Base-by-base conservation (phyloP, 2,888 invertebrate species). In the Xestia rhomboidea region DNA sequence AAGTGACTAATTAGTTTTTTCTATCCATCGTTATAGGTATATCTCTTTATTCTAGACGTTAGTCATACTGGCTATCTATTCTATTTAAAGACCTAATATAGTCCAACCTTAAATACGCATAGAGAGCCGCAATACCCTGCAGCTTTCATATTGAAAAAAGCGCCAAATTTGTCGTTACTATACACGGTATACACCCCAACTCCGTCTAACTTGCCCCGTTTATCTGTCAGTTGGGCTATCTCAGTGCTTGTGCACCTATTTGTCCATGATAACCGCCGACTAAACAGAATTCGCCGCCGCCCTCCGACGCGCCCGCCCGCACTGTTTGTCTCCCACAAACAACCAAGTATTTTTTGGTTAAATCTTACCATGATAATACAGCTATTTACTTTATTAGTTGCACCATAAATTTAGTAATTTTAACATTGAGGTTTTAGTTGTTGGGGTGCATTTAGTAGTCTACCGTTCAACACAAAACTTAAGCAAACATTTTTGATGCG, bases 231-330 rank as follows among this genome's bases (percentile, higher is more conserved):
- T 79, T 67, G 81, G 81, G 77, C 86, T 90, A 89, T 89, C 90
- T 88, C 83, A 87, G 86, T 88, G 88, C 79, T 78, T 89, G 85
- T 89, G 89, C 86, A 90, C 84, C 88, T 95, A 95, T 95, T 96
- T 96, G 93, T 90, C 90, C 84, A 91, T 90, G 95, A 95, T 96
- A 95, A 94, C 92, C 91, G 90, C 89, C 91, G 90, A 92, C 92
- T 93, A 94, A 93, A 94, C 92, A 92, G 77, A 77, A 79, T 82
- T 86, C 84, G 84, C 91, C 91, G 91, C 92, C 94, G 93, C 94
- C 93, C 93, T 92, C 89, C 90, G 91, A 86, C 92, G 92, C 92
- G 94, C 95, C 95, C 95, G 94, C 95, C 94, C 95, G 94, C 91
- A 86, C 89, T 94, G 94, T 95, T 94, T 94, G 91, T 89, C 80